These are phyloP conservation scores for Petrolisthes manimaculis DNA, from an alignment of 2,888 invertebrate species.

Conservation along the genomic window DNA sequence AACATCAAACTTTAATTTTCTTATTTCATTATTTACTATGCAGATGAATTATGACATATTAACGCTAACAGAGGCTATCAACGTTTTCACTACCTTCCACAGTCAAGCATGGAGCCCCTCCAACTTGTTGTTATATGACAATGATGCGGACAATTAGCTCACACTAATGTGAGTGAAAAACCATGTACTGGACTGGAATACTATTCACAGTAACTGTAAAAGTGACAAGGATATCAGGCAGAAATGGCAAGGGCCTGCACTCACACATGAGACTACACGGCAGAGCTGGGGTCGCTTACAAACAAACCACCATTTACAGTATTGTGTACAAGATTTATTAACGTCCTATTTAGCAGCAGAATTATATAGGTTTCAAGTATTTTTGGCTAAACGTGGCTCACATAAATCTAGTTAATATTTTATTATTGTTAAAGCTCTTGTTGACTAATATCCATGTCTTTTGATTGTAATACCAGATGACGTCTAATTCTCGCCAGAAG, in stretches of 20 bases:
- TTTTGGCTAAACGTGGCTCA: not conserved
- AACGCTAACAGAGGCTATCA: constrained; percentile 11
- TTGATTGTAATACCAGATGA: constrained; percentile 13
- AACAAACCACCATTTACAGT: not conserved
- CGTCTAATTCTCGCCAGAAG: not conserved
- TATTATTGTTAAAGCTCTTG: not conserved
- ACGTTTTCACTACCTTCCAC: constrained; percentile 29
- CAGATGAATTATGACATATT: constrained; percentile 16
- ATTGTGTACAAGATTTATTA: no score
- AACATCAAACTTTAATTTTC: constrained; percentile 30
- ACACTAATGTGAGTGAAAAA: not conserved
- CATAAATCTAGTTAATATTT: not conserved
- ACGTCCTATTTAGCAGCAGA: not conserved
- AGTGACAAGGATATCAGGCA: constrained; percentile 15
- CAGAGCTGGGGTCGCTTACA: not conserved
- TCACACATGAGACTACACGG: not conserved
- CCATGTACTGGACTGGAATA: not conserved
- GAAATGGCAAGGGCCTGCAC: constrained; percentile 3
- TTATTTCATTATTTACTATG: constrained; percentile 15
- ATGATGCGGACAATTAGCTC: not conserved
- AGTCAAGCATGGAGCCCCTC: constrained; percentile 12
- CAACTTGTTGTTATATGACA: not conserved
- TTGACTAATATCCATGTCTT: constrained; percentile 18
- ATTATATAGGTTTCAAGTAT: not conserved
- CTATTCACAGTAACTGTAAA: constrained; percentile 7